phyloP scores from a whole-genome alignment of 2,888 invertebrate species.

The Lasioglossum marginatum region DNA sequence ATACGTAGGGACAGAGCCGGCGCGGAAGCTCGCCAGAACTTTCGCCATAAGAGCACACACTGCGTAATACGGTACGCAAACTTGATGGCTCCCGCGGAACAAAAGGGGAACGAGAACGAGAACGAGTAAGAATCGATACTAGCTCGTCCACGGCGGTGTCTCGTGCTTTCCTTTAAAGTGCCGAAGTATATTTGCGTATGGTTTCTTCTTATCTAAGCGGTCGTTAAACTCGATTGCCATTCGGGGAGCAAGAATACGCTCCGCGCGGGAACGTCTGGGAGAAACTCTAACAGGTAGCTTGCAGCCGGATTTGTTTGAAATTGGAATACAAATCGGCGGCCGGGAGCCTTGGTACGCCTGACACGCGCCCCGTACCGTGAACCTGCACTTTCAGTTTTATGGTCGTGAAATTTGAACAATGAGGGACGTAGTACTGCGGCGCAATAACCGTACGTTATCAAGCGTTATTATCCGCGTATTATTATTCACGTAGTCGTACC shows the following conservation, averaged over 20 bases:
- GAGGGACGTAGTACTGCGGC: constrained; percentile 31
- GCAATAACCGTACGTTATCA: constrained; percentile 53
- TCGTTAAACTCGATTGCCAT: constrained; percentile 52
- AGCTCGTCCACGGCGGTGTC: not conserved
- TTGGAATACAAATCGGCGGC: constrained; percentile 59
- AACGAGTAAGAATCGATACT: not conserved
- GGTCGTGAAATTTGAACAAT: constrained; percentile 64
- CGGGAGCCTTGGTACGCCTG: constrained; percentile 36
- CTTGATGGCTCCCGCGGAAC: constrained; percentile 11
- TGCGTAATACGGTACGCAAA: constrained; percentile 29
- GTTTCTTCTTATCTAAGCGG: constrained; percentile 36
- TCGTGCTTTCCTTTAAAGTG: not conserved
- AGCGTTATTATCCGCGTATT: constrained; percentile 56
- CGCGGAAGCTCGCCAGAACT: constrained; percentile 32
- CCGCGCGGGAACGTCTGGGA: not conserved
- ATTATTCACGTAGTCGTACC: constrained; percentile 45
- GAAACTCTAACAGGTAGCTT: constrained; percentile 62
- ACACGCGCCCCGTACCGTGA: constrained; percentile 58
- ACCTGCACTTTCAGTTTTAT: constrained; percentile 54
- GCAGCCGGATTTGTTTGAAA: constrained; percentile 56
- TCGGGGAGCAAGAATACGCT: constrained; percentile 30
- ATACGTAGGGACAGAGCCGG: constrained; percentile 16
- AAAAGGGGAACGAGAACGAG: constrained; percentile 8
- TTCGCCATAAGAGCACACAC: constrained; percentile 29
- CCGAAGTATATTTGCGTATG: constrained; percentile 22